phyloP scores from a whole-genome alignment of 92 coral and sea anemone species.

The Pocillopora grandis region DNA sequence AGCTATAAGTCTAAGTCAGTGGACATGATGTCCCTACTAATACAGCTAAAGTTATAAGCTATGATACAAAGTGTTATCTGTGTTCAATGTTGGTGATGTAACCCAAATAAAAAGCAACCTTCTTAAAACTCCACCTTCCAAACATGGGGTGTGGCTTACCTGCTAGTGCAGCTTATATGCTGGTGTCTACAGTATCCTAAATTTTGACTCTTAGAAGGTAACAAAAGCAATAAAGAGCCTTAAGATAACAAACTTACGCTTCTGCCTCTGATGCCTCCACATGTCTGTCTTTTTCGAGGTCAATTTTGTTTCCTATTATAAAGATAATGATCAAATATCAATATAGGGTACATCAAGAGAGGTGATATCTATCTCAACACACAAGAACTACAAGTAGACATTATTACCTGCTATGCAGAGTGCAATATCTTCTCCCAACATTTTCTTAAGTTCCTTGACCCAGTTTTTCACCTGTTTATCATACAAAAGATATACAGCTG shows the following conservation, averaged over 20 bases:
- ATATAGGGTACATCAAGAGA: not conserved
- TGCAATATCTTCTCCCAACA: constrained; percentile 97
- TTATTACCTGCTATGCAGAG: constrained; percentile 94
- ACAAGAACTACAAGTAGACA: not conserved
- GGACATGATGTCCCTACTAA: no score
- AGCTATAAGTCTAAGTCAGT: no score
- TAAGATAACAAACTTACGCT: constrained; percentile 66
- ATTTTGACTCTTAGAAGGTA: no score
- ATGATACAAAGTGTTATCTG: no score
- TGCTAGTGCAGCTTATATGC: no score
- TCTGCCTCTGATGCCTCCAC: constrained; percentile 97
- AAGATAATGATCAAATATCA: not conserved
- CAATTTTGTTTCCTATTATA: constrained; percentile 93
- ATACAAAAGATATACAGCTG: not conserved
- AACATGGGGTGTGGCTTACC: no score
- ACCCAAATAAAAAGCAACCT: no score
- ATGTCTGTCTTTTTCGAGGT: constrained; percentile 97
- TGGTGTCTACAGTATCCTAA: no score
- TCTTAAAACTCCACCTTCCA: no score
- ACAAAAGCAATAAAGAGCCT: no score
- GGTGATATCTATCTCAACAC: not conserved
- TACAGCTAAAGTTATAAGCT: no score
- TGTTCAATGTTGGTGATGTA: no score
- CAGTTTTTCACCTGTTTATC: constrained; percentile 87
- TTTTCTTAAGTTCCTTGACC: constrained; percentile 96